Conservation (phyloP, 2,113 vertebrate genomes). For the Neolamprologus tretocephalus region DNA sequence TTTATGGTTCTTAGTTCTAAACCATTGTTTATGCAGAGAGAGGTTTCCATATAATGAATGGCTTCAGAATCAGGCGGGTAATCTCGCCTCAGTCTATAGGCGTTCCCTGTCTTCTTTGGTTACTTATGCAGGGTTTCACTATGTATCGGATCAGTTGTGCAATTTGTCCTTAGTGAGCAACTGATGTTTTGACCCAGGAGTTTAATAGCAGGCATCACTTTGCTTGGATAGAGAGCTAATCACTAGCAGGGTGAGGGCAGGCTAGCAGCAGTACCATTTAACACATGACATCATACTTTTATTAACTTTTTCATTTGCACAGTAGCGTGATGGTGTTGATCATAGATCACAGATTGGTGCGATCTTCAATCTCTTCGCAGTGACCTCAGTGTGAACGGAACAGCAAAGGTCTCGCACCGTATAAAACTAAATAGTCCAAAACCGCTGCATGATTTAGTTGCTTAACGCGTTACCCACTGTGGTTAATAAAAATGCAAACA, state of each 20-base stretch:
- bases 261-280: neutral
- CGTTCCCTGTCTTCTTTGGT: conserved; percentile 8
- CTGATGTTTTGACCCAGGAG: neutral
- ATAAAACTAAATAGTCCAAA: conserved; percentile 25
- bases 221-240: neutral
- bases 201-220: conserved; percentile 1
- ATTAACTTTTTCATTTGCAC: neutral
- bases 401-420: conserved; percentile 4
- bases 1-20: conserved; percentile 46
- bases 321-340: neutral
- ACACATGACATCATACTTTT: conserved; percentile 13
- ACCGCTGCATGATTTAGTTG: conserved; percentile 31
- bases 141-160: neutral
- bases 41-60: conserved; percentile 40
- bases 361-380: conserved; percentile 7
- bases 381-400: conserved; percentile 36
- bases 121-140: neutral
- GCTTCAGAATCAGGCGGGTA: conserved; percentile 22
- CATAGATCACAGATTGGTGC: conserved; percentile 15
- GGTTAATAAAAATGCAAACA: conserved; percentile 19
- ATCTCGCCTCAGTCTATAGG: conserved; percentile 46
- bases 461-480: neutral
- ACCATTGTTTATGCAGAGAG: conserved; percentile 54
- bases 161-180: conserved; percentile 49
- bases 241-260: neutral